Conservation (phyloP, 2,888 invertebrate genomes). For the Cheilosia vernalis region DNA sequence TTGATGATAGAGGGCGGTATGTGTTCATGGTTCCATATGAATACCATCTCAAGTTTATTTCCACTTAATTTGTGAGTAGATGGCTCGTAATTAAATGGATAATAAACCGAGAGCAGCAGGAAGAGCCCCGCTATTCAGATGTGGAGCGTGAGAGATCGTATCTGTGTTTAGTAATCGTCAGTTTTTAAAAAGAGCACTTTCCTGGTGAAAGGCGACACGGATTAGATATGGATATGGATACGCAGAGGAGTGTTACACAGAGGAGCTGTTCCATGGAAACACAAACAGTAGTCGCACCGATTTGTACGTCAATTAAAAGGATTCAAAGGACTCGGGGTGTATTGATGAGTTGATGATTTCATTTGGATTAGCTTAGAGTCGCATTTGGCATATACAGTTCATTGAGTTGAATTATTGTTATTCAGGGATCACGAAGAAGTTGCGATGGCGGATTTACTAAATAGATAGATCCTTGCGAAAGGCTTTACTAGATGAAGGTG, state of each 20-base stretch:
- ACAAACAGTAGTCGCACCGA: too few relatives aligned
- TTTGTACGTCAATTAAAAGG: neutral
- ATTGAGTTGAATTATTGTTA: neutral
- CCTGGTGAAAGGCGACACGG: neutral
- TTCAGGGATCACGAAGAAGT: neutral
- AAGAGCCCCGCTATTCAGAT: neutral
- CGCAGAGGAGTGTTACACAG: neutral
- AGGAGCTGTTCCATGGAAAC: constrained; percentile 3
- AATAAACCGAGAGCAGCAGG: constrained; percentile 40
- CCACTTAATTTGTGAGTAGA: constrained; percentile 63
- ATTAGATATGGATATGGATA: neutral
- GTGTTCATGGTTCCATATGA: constrained; percentile 40
- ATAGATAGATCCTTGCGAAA: neutral
- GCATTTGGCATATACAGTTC: neutral
- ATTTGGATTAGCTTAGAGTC: constrained; percentile 7
- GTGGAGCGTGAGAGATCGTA: neutral
- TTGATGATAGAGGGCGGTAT: constrained; percentile 17
- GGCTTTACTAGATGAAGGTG: too few relatives aligned
- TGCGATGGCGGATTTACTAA: neutral
- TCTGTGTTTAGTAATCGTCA: constrained; percentile 16
- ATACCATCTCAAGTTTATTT: constrained; percentile 51
- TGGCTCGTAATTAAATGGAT: constrained; percentile 60
- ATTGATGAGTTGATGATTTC: constrained; percentile 3
- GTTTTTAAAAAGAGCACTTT: constrained; percentile 7
- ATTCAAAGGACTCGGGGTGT: neutral